A percentile compares a stretch with the other conserved stretches of the same genome.
Evolutionary conservation across 2,888 invertebrate species (phyloP).

Genomic region (Dryocosmus kuriphilus): DNA sequence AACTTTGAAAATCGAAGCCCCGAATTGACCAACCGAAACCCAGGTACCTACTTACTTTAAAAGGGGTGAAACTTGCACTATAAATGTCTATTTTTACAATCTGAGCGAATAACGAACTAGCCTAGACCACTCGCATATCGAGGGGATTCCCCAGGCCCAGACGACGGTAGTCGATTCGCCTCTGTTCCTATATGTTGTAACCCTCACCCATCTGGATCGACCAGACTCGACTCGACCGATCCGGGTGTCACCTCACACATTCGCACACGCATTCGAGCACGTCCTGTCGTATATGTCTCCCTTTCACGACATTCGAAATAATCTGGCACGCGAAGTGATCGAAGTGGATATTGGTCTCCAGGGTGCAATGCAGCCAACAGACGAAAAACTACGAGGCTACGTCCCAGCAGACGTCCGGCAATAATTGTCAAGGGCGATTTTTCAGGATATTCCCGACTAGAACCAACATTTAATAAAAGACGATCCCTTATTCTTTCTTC

Average conservation of each 20-base stretch:
- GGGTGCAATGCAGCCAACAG: constrained; percentile 51
- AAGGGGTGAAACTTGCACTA: too few relatives aligned
- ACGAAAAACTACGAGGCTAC: constrained; percentile 15
- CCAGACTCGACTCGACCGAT: neutral
- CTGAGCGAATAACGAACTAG: too few relatives aligned
- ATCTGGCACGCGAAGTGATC: constrained; percentile 61
- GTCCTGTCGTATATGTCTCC: constrained; percentile 44
- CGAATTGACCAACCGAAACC: too few relatives aligned
- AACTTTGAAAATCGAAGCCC: too few relatives aligned
- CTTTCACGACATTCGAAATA: constrained; percentile 60
- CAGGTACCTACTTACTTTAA: too few relatives aligned
- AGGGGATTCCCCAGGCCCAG: neutral
- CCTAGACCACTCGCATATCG: neutral
- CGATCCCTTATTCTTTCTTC: too few relatives aligned
- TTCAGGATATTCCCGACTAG: neutral
- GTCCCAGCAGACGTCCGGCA: neutral
- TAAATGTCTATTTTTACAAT: too few relatives aligned
- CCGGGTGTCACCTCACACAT: constrained; percentile 8
- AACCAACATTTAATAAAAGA: neutral
- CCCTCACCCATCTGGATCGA: constrained; percentile 14
- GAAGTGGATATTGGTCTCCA: constrained; percentile 59
- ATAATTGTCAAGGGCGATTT: constrained; percentile 2
- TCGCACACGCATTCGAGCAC: constrained; percentile 41
- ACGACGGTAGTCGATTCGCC: neutral
- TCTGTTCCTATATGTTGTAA: neutral